Base-by-base conservation (phyloP, 2,888 invertebrate genomes). In the Melanostoma scalare region DNA sequence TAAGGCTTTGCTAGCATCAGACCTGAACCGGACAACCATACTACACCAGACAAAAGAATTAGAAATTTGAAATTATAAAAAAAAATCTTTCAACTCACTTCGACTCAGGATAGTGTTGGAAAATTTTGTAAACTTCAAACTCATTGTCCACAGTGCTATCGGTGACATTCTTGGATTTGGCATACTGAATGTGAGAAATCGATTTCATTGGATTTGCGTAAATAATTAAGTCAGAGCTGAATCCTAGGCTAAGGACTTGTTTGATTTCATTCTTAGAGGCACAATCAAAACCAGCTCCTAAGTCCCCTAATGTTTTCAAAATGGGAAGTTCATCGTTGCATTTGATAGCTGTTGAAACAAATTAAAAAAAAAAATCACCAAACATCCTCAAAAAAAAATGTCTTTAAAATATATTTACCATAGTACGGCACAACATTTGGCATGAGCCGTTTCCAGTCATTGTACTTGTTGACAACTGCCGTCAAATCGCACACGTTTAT, bases 191-290 rank as follows among this genome's bases (percentile, higher is more conserved):
- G 92, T 98, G 98, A 55, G 97, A 97, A 56, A 95, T 94, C 88
- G 97, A 96, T 92, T 98, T 99, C 87, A 98, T 97, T 0, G 98
- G 98, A 92, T 99, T 98, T 84, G 99, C 98, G 92, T 97, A 99
- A 89, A 99, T 97, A 86, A 99, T 98, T 87, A 96, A 95, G 4
- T 90, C 88, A 0, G 90, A 86, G 0, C 85, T 52, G 1, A 90
- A 89, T 40, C 87, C 88, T 4, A 87, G 85, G 4, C 87, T 87
- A 90, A 87, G 97, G 5, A 90, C 87, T 88, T 90, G 55, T 88
- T 96, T 95, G 85, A 99, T 97, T 92, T 99, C 99, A 74, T 92
- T 94, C 92, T 97, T 98, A 85, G 98, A 98, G 63, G 99, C 99
- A 92, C 99, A 99, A 92, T 99, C 99, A 92, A 99, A 99, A 85